phyloP scores from a whole-genome alignment of 2,797 vertebrate genomes.

The Lagodon rhomboides region DNA sequence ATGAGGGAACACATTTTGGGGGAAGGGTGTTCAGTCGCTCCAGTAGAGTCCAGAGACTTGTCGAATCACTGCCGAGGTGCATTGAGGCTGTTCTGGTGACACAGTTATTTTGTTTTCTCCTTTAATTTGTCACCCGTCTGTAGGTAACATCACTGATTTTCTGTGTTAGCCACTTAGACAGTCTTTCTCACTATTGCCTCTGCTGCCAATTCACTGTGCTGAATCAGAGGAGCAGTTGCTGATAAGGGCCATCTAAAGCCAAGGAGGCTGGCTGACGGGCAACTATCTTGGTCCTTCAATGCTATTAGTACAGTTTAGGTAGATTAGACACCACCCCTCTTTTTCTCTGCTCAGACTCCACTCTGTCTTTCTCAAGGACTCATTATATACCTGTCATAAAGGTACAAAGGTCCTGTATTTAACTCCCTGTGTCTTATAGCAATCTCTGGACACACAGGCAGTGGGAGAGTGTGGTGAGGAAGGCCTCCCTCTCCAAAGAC shows the following conservation, averaged over 20 bases:
- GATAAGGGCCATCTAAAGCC: conserved; percentile 26
- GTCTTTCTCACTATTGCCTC: background rate
- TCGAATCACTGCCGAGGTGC: too few relatives aligned
- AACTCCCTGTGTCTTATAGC: conserved; percentile 18
- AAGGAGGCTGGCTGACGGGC: background rate
- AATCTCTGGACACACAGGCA: conserved; percentile 13
- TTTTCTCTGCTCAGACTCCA: conserved; percentile 2
- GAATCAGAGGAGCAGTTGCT: conserved; percentile 23
- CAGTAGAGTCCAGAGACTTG: too few relatives aligned
- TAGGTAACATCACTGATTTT: background rate
- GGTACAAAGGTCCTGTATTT: conserved; percentile 9
- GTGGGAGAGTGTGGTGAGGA: conserved; percentile 5
- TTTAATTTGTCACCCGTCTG: too few relatives aligned
- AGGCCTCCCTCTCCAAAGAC: conserved; percentile 9
- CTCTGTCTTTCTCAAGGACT: conserved; percentile 16
- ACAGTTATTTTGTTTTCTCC: too few relatives aligned
- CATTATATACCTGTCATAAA: conserved; percentile 40
- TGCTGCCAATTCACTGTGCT: conserved; percentile 1
- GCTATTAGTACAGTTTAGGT: background rate
- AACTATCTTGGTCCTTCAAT: background rate
- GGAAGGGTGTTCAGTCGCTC: too few relatives aligned
- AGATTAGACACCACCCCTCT: background rate
- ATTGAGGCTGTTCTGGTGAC: too few relatives aligned
- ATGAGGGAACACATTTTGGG: too few relatives aligned
- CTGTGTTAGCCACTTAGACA: background rate